Evolutionary conservation across 2,888 invertebrate species (phyloP), one percentile per base, ranked within the genome.

Genomic region (Coelogynopora nodosa): DNA sequence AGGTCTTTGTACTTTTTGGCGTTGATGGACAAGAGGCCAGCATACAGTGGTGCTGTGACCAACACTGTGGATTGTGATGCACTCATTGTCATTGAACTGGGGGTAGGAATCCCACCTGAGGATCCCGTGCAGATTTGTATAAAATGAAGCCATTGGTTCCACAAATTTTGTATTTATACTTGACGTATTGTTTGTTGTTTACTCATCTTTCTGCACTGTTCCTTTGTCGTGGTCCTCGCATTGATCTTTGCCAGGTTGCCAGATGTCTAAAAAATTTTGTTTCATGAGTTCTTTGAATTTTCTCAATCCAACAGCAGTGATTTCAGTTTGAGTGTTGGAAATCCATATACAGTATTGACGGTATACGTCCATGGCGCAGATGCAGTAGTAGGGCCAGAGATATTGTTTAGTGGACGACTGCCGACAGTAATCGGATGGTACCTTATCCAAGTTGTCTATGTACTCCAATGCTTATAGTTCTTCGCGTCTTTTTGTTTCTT

Each of bases 1-100:
- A 80, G 80, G n/a, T 80, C 80, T n/a, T 80, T 27, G n/a, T 10
- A 80, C 80, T 80, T 80, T 80, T n/a, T 80, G 80, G 26, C 26
- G 28, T 5, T 80, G 28, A 80, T 80, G 26, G 80, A n/a, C 80
- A 80, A 27, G 23, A 5, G 23, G 80, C 80, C 28, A 26, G 23
- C 5, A n/a, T 80, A 80, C 26, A 80, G n/a, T 2, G 80, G 26
- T 10, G 80, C n/a, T n/a, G n/a, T n/a, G n/a, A n/a, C n/a, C n/a
- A 2, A 80, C 28, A n/a, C n/a, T n/a, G n/a, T n/a, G 2, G 26
- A n/a, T 2, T 80, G 2, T 5, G 2, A 5, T 2, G 2, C 5
- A 2, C n/a, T 5, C 80, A 27, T 80, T n/a, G 80, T 80, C 23
- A n/a, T 80, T 80, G 80, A 10, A 5, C 80, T n/a, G 2, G 80